Evolutionary conservation across 2,113 vertebrate species (phyloP), one percentile per base, ranked within the genome.

Genomic region (Leucopternis melanops): DNA sequence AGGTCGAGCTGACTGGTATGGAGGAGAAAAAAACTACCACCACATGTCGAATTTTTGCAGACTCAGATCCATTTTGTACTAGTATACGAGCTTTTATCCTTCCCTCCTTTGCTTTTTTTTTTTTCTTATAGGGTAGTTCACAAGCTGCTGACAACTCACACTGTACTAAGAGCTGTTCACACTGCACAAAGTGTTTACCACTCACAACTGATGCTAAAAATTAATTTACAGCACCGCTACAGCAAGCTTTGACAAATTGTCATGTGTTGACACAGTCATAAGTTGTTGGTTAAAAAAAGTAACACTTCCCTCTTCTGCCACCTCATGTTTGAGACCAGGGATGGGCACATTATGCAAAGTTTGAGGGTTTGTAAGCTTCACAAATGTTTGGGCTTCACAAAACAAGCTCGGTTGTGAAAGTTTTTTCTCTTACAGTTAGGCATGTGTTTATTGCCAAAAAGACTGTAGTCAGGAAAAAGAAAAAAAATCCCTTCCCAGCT

Each of bases 181-280:
- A 97, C 98, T 18, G 91, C 94, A 97, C 95, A 94, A 98, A 98
- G 98, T 98, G 97, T 98, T 98, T 98, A 98, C 97, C 95, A 97
- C 96, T 98, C 95, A 92, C 97, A 97, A 97, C 95, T 95, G 97
- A 97, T 89, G 94, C 97, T 98, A 97, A 96, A 98, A 98, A 98
- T 98, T 98, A 98, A 98, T 98, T 98, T 98, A 98, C 96, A 98
- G 97, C 96, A 97, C 96, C 31, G 80, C 96, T 97, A 97, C 97
- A 97, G 97, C 96, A 95, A 98, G 97, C 98, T 98, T 97, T 98
- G 98, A 98, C 98, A 98, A 97, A 98, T 97, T 98, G 97, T 98
- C 96, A 98, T 97, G 97, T 98, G 97, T 98, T 98, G 97, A 98
- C 97, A 98, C 93, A 98, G 98, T 97, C 97, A 86, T 96, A 98